These are phyloP conservation scores for Aurelia sp. DNA, from an alignment of 30 jellyfish, hydroid and myxozoan genomes.

Conservation along the genomic window DNA sequence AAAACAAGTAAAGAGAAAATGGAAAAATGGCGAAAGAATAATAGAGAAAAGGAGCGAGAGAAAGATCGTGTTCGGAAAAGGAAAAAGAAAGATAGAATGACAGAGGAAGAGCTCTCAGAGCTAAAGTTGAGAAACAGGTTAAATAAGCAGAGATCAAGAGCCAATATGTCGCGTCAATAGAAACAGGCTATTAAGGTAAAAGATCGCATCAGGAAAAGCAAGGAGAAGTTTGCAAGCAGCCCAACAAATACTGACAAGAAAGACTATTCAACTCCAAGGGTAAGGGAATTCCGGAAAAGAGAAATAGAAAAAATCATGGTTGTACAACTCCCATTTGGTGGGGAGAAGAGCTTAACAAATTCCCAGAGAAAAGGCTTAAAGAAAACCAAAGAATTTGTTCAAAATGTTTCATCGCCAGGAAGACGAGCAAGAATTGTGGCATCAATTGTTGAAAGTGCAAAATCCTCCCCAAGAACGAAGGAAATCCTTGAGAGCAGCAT, in stretches of 20 bases:
- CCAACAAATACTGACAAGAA: conserved; percentile 29
- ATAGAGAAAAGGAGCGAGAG: conserved; percentile 1
- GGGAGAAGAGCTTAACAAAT: conserved; percentile 48
- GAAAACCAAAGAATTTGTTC: conserved; percentile 33
- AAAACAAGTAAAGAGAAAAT: conserved; percentile 42
- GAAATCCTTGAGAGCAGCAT: conserved; percentile 19
- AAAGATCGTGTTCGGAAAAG: conserved; percentile 32
- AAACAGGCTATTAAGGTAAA: conserved; percentile 54
- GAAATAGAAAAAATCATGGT: conserved; percentile 30
- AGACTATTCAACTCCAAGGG: conserved; percentile 53
- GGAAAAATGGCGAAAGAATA: conserved; percentile 30
- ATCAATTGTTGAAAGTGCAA: conserved; percentile 55
- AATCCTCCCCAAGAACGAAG: conserved; percentile 54
- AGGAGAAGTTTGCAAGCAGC: conserved; percentile 26
- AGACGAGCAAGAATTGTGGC: conserved; percentile 42
- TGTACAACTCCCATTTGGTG: conserved; percentile 50
- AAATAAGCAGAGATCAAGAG: conserved; percentile 30
- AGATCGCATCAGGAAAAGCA: conserved; percentile 44
- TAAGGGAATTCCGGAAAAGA: conserved; percentile 44
- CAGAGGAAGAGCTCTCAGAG: conserved; percentile 54
- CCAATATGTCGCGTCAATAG: conserved; percentile 42
- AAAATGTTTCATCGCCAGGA: conserved; percentile 14
- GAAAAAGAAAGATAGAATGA: conserved; percentile 35
- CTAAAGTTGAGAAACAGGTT: conserved; percentile 21
- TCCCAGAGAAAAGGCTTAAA: conserved; percentile 38